Evolutionary conservation across 2,113 vertebrate species (phyloP).

Genomic region (Poecile atricapillus): DNA sequence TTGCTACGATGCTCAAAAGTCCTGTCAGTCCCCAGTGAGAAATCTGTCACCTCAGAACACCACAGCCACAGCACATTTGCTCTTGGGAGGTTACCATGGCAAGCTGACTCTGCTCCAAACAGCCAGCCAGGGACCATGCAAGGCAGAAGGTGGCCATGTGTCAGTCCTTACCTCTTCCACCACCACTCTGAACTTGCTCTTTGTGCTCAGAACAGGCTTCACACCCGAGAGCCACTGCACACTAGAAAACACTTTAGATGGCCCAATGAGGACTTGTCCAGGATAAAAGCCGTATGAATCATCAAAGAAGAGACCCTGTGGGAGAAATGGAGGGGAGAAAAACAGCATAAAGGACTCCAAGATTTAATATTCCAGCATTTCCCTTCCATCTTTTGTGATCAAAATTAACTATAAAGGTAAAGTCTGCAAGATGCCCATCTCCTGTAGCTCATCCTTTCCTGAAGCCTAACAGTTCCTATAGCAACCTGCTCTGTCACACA

Average conservation of each 20-base stretch:
- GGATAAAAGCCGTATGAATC: conserved; percentile 98
- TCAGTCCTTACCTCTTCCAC: conserved; percentile 88
- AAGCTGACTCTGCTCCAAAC: background rate
- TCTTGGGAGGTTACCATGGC: background rate
- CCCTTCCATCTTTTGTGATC: background rate
- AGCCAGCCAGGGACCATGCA: background rate
- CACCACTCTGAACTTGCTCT: conserved; percentile 97
- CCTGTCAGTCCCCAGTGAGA: background rate
- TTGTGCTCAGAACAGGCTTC: conserved; percentile 95
- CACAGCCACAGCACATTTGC: background rate
- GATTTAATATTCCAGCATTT: background rate
- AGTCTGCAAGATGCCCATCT: background rate
- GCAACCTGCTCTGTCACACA: background rate
- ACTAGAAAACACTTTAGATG: conserved; percentile 94
- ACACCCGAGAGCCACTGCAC: conserved; percentile 97
- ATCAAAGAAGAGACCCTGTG: conserved; percentile 95
- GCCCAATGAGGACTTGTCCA: conserved; percentile 95
- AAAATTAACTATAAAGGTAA: background rate
- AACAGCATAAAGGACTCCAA: background rate
- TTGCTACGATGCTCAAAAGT: background rate
- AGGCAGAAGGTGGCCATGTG: background rate
- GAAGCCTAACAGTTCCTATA: conserved; percentile 29
- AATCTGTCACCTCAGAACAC: background rate
- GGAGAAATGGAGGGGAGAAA: background rate
- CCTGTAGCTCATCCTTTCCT: background rate